A percentile compares a stretch with the other conserved stretches of the same genome.
These are phyloP conservation scores for Lamellibrachia luymesi DNA, from an alignment of 1,140 invertebrate species.

Conservation along the genomic window DNA sequence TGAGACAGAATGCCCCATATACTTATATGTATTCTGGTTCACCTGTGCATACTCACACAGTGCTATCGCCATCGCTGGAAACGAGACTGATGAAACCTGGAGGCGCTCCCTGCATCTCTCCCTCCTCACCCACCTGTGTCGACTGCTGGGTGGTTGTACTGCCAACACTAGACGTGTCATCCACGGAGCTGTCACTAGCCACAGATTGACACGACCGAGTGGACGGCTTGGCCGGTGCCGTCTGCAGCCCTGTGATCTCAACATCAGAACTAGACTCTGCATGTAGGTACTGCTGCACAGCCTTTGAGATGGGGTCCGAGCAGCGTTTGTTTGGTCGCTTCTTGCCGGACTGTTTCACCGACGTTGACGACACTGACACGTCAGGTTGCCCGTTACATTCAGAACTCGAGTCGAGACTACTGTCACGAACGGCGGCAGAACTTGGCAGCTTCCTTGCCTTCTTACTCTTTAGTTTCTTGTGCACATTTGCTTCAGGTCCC, in stretches of 20 bases:
- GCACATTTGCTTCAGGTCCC: background rate
- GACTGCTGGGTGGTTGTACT: background rate
- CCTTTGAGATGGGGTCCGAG: background rate
- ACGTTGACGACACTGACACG: background rate
- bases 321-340: background rate
- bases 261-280: slow-evolving; percentile 9
- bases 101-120: background rate
- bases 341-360: background rate
- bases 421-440: background rate
- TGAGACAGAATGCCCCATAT: too few relatives aligned
- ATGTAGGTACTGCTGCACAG: slow-evolving; percentile 11
- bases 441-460: background rate
- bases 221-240: background rate
- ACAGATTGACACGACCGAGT: background rate
- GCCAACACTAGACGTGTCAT: background rate
- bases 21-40: too few relatives aligned
- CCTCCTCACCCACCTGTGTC: background rate
- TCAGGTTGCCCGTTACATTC: background rate
- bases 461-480: slow-evolving; percentile 9
- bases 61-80: background rate
- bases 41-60: background rate
- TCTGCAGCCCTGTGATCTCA: background rate
- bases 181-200: background rate
- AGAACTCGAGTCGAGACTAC: background rate
- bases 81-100: background rate